Percentiles rank a stretch among this genome's conserved stretches.
phyloP scores from a whole-genome alignment of 1,140 invertebrate species.

The Chionoecetes opilio region DNA sequence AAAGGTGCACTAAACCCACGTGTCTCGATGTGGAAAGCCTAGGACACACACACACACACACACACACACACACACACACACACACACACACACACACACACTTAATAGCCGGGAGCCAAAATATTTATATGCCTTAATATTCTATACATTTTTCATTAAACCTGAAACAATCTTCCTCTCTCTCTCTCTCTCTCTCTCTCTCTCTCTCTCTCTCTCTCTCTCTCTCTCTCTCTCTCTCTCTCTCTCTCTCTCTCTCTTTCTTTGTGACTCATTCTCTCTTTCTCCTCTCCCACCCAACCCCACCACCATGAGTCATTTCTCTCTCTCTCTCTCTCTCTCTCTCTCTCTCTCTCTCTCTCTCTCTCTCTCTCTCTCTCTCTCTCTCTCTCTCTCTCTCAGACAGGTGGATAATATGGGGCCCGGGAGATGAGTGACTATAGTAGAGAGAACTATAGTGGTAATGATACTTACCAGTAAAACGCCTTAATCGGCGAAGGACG shows the following conservation, averaged over 20 bases:
- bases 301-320: not conserved
- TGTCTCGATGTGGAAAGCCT: no score
- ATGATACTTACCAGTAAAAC: no score
- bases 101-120: not conserved
- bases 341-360: slow-evolving; percentile 21
- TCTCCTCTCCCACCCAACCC: not conserved
- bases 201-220: not conserved
- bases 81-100: not conserved
- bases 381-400: slow-evolving; percentile 1
- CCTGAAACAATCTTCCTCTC: not conserved
- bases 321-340: slow-evolving; percentile 27
- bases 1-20: slow-evolving; percentile 16
- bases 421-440: not conserved
- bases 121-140: not conserved
- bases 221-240: not conserved
- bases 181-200: not conserved
- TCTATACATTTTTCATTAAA: not conserved
- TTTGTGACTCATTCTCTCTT: not conserved
- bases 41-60: not conserved
- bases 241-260: not conserved
- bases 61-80: not conserved
- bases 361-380: slow-evolving; percentile 20
- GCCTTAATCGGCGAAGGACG: no score
- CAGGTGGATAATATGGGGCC: not conserved
- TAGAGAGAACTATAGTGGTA: no score